Evolutionary conservation across 1,140 invertebrate species (phyloP).

Genomic region (Mactra quadrangularis): DNA sequence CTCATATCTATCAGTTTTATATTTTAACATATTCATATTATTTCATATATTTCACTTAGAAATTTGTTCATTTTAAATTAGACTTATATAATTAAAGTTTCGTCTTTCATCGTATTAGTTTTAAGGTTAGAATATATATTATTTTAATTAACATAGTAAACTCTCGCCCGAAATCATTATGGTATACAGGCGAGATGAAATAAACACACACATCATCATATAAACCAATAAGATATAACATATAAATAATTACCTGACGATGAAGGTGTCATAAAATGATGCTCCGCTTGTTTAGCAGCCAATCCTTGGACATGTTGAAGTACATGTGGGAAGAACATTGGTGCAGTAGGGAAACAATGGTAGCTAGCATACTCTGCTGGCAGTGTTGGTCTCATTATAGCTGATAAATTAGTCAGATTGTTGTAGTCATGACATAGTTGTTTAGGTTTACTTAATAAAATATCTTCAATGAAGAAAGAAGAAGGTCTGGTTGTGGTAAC

Average conservation of each 20-base stretch:
- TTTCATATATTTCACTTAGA: too few species aligned
- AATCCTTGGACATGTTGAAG: slow-evolving; percentile 84
- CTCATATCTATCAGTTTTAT: too few species aligned
- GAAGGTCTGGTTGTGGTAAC: slow-evolving; percentile 64
- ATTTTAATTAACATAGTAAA: too few species aligned
- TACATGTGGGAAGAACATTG: slow-evolving; percentile 81
- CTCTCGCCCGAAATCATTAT: too few species aligned
- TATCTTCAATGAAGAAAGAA: slow-evolving; percentile 92
- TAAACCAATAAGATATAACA: too few species aligned
- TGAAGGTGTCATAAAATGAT: slow-evolving; percentile 83
- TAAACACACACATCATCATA: too few species aligned
- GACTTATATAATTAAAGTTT: too few species aligned
- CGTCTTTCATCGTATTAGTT: too few species aligned
- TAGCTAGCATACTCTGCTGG: slow-evolving; percentile 76
- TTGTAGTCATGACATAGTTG: slow-evolving; percentile 68
- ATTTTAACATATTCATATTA: too few species aligned
- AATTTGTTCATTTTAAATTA: too few species aligned
- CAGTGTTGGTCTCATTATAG: slow-evolving; percentile 68
- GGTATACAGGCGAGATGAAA: too few species aligned
- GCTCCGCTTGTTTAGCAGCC: slow-evolving; percentile 85
- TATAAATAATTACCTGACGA: slow-evolving; percentile 84
- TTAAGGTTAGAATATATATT: too few species aligned
- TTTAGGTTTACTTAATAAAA: slow-evolving; percentile 87
- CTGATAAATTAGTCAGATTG: slow-evolving; percentile 62
- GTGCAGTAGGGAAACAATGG: slow-evolving; percentile 69